Evolutionary conservation across 2,113 vertebrate genomes (phyloP), one percentile per base, ranked within the genome.

Genomic region (Scophthalmus maximus): DNA sequence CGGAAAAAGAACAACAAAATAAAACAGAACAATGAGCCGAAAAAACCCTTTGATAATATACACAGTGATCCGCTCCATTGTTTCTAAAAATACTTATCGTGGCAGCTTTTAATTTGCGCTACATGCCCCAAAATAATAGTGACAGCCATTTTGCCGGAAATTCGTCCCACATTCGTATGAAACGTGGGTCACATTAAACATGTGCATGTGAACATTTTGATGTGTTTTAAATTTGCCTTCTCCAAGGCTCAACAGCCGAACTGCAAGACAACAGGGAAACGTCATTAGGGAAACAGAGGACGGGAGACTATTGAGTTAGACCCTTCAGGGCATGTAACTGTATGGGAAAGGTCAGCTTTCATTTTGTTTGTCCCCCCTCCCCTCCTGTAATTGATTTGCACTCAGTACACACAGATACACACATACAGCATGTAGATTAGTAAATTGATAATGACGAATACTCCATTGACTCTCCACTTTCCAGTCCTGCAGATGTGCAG

Each of bases 361-460:
- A 64, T 60, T 30, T 18, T 47, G 30, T 61, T 47, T 52, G 53
- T 68, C 51, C 47, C 0, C 27, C 25, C 11, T 12, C 36, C 11
- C 12, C 36, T 59, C 23, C 18, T 74, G 2, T 0, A 7, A 22
- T n/a, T 52, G 55, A 36, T 62, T 62, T 64, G 26, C 12, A 26
- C 44, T 68, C 68, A 69, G 49, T 53, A 40, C 73, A 58, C 36
- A 71, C 22, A 65, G 2, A 75, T 18, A 29, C 20, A 61, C 25
- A 36, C 20, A 67, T 0, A 34, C 11, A 47, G 14, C 4, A 22
- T 4, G 10, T 12, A 17, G 50, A 47, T 29, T 1, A 2, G 36
- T 47, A n/a, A 30, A 50, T 5, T 32, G 17, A 23, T 47, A 25
- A 25, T 30, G 29, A 57, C 50, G 17, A 56, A 42, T 6, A 22